Evolutionary conservation across 64 coral and sea anemone species (phyloP), one percentile per base, ranked within the genome.

Genomic region (Stylophora pistillata): DNA sequence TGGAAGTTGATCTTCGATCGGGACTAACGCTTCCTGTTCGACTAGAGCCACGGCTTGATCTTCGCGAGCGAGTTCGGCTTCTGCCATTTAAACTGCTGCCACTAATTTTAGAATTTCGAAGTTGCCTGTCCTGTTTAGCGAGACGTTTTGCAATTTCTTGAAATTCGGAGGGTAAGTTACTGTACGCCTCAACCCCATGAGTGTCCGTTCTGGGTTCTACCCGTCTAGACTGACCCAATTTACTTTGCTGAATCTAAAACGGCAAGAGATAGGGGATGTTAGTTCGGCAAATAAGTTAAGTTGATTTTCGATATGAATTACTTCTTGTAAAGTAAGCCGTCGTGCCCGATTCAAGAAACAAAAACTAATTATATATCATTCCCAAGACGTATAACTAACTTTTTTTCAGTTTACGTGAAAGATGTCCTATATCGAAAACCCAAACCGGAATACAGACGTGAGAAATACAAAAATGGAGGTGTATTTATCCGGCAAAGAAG

Each of bases 91-190:
- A 89, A 20, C 70, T 94, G 73, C 72, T 94, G 29, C 79, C 73
- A 16, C 60, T 79, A 34, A 75, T 88, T 78, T 84, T 94, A 20
- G 58, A 76, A 21, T 93, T 81, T 69, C 82, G 83, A 28, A 97
- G 53, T 25, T 97, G 57, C 73, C 89, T 93, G 31, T 97, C 91
- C 88, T 97, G 95, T 56, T 85, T 93, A 53, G 91, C 88, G 14
- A 97, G 78, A 26, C 95, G 95, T 30, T 92, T 91, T 17, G 95
- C 95, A 53, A 97, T 97, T 63, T 97, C 95, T 79, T 93, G 95
- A 78, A 97, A 97, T 53, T 97, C 95, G 12, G 95, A n/a, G 18
- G 95, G 95, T 69, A 97, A 89, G 37, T 97, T 65, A 61, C 95
- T 93, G 76, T 97, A 97, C 14, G 95, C 88, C 77, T 93, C 91